Conservation (phyloP, 2,888 invertebrate species). For the Dolomedes plantarius region DNA sequence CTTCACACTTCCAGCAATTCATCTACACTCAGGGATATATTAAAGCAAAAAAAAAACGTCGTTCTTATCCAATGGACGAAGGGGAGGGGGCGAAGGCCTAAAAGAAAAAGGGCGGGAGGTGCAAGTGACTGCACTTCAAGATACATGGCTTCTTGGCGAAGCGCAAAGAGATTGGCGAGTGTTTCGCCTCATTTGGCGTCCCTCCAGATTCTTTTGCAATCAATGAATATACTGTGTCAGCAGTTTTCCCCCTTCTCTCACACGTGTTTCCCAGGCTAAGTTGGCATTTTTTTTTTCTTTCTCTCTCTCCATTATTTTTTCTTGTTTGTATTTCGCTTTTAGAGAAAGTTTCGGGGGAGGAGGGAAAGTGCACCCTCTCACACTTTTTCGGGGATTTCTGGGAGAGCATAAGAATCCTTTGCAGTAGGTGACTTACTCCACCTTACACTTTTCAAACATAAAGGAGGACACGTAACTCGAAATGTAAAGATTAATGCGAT, state of each 20-base stretch:
- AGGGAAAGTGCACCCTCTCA: too few relatives aligned
- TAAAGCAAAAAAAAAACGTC: neutral
- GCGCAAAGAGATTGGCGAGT: neutral
- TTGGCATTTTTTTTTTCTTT: too few relatives aligned
- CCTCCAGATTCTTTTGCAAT: slow-evolving; percentile 6
- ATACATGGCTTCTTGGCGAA: neutral
- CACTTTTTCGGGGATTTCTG: too few relatives aligned
- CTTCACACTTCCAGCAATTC: neutral
- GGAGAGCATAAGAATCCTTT: too few relatives aligned
- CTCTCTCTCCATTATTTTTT: too few relatives aligned
- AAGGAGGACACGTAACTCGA: too few relatives aligned
- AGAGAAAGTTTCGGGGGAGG: too few relatives aligned
- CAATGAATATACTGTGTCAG: neutral
- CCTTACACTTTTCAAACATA: too few relatives aligned
- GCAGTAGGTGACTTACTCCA: too few relatives aligned
- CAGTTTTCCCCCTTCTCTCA: neutral
- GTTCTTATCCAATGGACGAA: neutral
- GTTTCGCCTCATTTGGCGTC: slow-evolving; percentile 7
- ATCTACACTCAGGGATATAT: neutral
- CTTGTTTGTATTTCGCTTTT: too few relatives aligned
- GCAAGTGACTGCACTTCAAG: slow-evolving; percentile 4
- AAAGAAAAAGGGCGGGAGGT: neutral
- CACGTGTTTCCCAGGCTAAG: neutral
- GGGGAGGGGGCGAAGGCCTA: neutral
- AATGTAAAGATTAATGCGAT: too few relatives aligned